Conservation (phyloP, 1,140 invertebrate genomes). For the Drosophila ananassae region DNA sequence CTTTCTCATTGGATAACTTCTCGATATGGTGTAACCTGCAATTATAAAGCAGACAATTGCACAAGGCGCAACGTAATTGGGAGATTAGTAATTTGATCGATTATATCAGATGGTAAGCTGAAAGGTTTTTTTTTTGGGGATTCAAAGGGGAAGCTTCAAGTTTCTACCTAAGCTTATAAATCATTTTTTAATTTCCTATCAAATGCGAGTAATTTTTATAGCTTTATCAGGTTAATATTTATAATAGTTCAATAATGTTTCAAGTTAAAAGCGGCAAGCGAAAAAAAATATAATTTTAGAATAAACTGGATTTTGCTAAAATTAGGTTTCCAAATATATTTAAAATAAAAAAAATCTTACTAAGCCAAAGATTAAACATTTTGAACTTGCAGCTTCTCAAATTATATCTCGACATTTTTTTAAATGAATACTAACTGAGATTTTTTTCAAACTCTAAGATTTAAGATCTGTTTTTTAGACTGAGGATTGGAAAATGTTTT, state of each 20-base stretch:
- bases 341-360: neutral
- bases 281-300: neutral
- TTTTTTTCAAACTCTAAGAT: too few relatives aligned
- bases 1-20: conserved; percentile 84
- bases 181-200: neutral
- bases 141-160: conserved; percentile 10
- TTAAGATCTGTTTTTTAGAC: neutral
- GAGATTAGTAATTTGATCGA: conserved; percentile 73
- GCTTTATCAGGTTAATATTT: conserved; percentile 46
- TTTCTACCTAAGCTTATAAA: conserved; percentile 5
- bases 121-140: conserved; percentile 9
- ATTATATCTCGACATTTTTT: conserved; percentile 20
- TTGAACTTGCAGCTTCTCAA: conserved; percentile 52
- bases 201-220: conserved; percentile 5
- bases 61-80: conserved; percentile 65
- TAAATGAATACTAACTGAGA: neutral
- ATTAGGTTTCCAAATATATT: neutral
- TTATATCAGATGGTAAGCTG: conserved; percentile 45
- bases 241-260: conserved; percentile 7
- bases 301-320: neutral
- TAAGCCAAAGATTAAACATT: neutral
- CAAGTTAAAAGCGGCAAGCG: conserved; percentile 53
- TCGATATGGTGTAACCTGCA: conserved; percentile 84
- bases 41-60: conserved; percentile 67
- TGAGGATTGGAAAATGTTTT: conserved; percentile 24